phyloP scores from a whole-genome alignment of 2,888 invertebrate genomes.

The Punctoribates punctum region DNA sequence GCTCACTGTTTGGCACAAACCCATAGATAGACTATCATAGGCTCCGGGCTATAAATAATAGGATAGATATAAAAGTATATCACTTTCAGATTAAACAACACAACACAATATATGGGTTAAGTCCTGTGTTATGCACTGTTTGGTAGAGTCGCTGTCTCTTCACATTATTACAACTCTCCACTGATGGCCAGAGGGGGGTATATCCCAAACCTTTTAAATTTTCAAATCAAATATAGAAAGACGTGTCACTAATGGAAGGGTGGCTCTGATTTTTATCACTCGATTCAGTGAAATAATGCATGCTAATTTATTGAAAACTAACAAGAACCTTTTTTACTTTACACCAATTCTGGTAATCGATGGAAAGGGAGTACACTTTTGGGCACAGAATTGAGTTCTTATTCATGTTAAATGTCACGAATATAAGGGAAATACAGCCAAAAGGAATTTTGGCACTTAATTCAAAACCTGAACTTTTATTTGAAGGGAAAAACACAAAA shows the following conservation, averaged over 20 bases:
- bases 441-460: slow-evolving; percentile 22
- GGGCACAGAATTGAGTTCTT: neutral
- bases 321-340: neutral
- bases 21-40: neutral
- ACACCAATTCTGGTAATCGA: neutral
- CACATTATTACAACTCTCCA: too few relatives aligned
- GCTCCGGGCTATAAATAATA: slow-evolving; percentile 25
- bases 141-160: neutral
- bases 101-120: neutral
- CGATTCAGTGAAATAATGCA: too few relatives aligned
- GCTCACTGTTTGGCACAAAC: neutral
- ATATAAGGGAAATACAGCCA: neutral
- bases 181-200: too few relatives aligned
- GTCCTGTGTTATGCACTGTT: neutral
- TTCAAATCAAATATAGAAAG: too few relatives aligned
- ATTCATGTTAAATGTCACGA: neutral
- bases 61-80: slow-evolving; percentile 12
- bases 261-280: too few relatives aligned
- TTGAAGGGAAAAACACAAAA: neutral
- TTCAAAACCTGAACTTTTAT: neutral
- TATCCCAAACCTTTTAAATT: too few relatives aligned
- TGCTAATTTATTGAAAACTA: too few relatives aligned
- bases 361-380: neutral
- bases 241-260: too few relatives aligned
- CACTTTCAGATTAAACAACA: slow-evolving; percentile 28